phyloP scores from a whole-genome alignment of 2,113 vertebrate species.

The Platichthys flesus region DNA sequence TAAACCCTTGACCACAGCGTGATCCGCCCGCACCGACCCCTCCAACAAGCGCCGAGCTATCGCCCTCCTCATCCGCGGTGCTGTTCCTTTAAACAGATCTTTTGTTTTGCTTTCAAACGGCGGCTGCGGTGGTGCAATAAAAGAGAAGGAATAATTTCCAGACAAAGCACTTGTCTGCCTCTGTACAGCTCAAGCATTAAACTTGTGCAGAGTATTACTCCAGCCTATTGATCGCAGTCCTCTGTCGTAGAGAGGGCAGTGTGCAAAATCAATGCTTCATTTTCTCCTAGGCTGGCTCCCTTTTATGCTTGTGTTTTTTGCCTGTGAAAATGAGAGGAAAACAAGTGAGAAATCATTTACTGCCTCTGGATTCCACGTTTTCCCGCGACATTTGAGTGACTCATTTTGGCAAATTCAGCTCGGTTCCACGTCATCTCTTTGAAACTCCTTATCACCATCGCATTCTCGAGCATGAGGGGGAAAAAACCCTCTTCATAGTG shows the following conservation, averaged over 20 bases:
- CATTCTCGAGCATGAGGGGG: slow-evolving; percentile 25
- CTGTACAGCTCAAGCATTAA: slow-evolving; percentile 70
- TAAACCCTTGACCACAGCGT: slow-evolving; percentile 15
- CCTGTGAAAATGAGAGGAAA: slow-evolving; percentile 67
- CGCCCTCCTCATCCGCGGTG: background rate
- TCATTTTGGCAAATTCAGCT: slow-evolving; percentile 37
- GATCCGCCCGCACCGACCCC: slow-evolving; percentile 1
- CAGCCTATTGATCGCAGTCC: slow-evolving; percentile 77
- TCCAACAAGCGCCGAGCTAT: background rate
- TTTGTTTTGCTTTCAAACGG: slow-evolving; percentile 46
- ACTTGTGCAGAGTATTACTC: slow-evolving; percentile 79
- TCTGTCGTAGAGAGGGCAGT: slow-evolving; percentile 71
- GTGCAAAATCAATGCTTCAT: slow-evolving; percentile 81
- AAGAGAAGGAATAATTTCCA: slow-evolving; percentile 69
- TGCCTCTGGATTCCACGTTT: slow-evolving; percentile 34
- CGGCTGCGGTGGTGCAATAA: slow-evolving; percentile 50
- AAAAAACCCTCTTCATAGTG: slow-evolving; percentile 16
- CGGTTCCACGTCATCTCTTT: slow-evolving; percentile 3
- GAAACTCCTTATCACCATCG: slow-evolving; percentile 33
- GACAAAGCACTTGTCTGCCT: slow-evolving; percentile 75
- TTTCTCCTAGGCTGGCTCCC: slow-evolving; percentile 76
- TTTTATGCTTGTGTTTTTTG: slow-evolving; percentile 60
- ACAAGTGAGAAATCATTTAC: slow-evolving; percentile 51
- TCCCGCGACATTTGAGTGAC: slow-evolving; percentile 25
- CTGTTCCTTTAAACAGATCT: slow-evolving; percentile 32